A percentile compares a stretch with the other conserved stretches of the same genome.
phyloP scores from a whole-genome alignment of 2,888 invertebrate genomes.

The Cryptus viduatorius region DNA sequence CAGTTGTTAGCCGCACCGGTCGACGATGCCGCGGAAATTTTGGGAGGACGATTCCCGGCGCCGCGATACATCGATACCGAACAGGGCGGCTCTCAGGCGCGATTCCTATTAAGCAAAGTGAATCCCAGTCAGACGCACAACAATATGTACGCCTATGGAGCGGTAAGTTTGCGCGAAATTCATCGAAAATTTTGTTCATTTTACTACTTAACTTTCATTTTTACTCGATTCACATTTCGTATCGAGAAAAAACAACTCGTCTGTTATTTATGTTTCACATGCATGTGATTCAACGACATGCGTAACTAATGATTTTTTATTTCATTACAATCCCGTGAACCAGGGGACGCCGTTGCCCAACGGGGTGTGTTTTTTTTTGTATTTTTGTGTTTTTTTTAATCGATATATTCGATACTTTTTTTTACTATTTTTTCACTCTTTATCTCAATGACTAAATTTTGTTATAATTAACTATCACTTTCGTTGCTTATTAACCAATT shows the following conservation, averaged over 20 bases:
- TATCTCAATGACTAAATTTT: not conserved
- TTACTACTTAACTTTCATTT: not conserved
- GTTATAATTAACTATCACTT: not conserved
- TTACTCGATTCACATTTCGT: slow-evolving; percentile 27
- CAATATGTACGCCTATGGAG: slow-evolving; percentile 98
- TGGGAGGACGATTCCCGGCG: slow-evolving; percentile 98
- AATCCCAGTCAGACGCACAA: slow-evolving; percentile 99
- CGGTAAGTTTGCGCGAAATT: slow-evolving; percentile 88
- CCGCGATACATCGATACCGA: slow-evolving; percentile 99
- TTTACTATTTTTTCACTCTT: slow-evolving; percentile 61
- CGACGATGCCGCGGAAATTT: slow-evolving; percentile 98
- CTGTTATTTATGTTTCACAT: slow-evolving; percentile 26
- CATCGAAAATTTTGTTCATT: not conserved
- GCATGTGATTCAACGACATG: slow-evolving; percentile 44
- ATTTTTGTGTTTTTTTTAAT: slow-evolving; percentile 22
- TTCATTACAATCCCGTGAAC: slow-evolving; percentile 82
- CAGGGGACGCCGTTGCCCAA: slow-evolving; percentile 90
- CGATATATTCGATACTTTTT: slow-evolving; percentile 49
- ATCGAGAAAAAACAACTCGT: slow-evolving; percentile 55
- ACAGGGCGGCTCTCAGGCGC: slow-evolving; percentile 99
- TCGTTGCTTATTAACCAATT: slow-evolving; percentile 1
- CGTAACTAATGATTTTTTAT: slow-evolving; percentile 82
- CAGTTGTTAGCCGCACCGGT: slow-evolving; percentile 98
- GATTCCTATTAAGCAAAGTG: slow-evolving; percentile 99
- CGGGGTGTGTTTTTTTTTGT: slow-evolving; percentile 88